Evolutionary conservation across 2,113 vertebrate genomes (phyloP).

Genomic region (Tiliqua scincoides): DNA sequence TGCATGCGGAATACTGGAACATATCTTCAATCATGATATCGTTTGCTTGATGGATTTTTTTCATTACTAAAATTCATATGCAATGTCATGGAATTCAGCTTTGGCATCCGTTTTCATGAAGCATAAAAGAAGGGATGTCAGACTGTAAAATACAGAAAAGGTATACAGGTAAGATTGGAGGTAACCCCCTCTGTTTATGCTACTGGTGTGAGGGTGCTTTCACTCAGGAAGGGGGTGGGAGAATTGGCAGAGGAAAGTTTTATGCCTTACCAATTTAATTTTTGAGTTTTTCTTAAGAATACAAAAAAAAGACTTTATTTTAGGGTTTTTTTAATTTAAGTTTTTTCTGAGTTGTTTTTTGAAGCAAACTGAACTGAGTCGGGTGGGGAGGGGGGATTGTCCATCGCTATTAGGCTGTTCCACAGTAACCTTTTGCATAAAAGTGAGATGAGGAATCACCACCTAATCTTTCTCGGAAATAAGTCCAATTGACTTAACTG

Average conservation of each 20-base stretch:
- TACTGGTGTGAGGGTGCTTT: too few species aligned
- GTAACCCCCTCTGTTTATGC: too few species aligned
- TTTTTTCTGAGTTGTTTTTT: neutral
- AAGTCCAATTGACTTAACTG: neutral
- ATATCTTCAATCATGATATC: neutral
- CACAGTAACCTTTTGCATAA: neutral
- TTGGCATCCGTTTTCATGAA: neutral
- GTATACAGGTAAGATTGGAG: too few species aligned
- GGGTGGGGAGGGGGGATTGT: too few species aligned
- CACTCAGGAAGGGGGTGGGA: too few species aligned
- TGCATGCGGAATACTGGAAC: neutral
- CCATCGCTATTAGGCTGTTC: neutral
- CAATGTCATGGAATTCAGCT: neutral
- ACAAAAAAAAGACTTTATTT: too few species aligned
- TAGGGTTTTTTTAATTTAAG: too few species aligned
- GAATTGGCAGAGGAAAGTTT: too few species aligned
- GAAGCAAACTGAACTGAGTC: too few species aligned
- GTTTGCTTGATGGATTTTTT: neutral
- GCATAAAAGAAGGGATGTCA: neutral
- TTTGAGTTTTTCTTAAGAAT: too few species aligned
- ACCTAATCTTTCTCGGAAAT: neutral
- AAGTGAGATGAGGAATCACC: neutral
- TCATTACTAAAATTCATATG: slow-evolving; percentile 20
- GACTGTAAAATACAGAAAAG: neutral
- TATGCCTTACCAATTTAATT: too few species aligned